Base-by-base conservation (phyloP, 2,888 invertebrate genomes). In the Cartodere bifasciata region DNA sequence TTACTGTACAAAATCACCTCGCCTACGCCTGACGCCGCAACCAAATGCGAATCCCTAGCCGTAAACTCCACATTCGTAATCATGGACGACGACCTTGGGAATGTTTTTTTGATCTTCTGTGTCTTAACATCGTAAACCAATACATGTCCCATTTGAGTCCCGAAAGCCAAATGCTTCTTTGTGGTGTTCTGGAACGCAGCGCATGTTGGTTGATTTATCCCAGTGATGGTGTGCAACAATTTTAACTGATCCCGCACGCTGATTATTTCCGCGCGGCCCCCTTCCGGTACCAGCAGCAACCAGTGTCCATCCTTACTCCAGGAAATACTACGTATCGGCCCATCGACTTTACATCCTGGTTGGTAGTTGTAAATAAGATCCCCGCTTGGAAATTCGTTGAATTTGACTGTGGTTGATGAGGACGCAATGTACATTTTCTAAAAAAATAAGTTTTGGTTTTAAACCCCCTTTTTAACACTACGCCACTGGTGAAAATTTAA, bases 351-450 rank as follows among this genome's bases (percentile, higher is more conserved):
- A 6, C 46, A 41, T 9, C 36, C 36, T n/a, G 52, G 49, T 38
- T 51, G 49, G 44, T 70, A 68, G 31, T 60, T 59, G 45, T 68
- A 64, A 47, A 64, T 60, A 32, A 68, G 55, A 45, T 66, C 63
- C 58, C 70, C 70, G 50, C 55, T 62, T 45, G 62, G 65, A 36
- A 60, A 62, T 38, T 68, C 67, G 45, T 71, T 66, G 14, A 72
- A 56, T 48, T 69, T 60, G 37, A 73, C 55, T 24, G 65, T 64
- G 24, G 65, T 66, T 45, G 70, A 68, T 38, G 67, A 60, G 21
- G 71, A 67, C 14, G 69, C 66, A 39, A 73, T 60, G 54, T 64
- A 67, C 71, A 71, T 71, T 36, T 34, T 44, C n/a, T n/a, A n/a
- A n/a, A n/a, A n/a, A n/a, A n/a, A n/a, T n/a, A n/a, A n/a, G n/a